Evolutionary conservation across 2,113 vertebrate species (phyloP), one percentile per base, ranked within the genome.

Genomic region (Oncorhynchus kisutch): DNA sequence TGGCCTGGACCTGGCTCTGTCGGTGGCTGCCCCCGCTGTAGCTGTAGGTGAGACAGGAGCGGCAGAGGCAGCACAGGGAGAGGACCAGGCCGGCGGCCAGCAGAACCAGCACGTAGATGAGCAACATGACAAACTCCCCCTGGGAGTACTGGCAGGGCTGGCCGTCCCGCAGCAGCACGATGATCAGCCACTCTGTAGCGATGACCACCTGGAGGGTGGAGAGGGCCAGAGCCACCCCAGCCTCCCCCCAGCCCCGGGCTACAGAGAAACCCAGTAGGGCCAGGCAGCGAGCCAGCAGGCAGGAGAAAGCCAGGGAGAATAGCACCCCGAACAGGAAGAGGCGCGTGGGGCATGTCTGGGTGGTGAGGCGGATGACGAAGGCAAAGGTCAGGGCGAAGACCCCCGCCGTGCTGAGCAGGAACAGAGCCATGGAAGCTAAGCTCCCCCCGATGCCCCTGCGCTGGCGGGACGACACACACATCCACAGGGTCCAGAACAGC

Each of bases 281-380:
- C 3, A 81, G 90, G 78, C 95, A 75, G 71, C 94, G 95, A 0
- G 89, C 92, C 75, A 98, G 85, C 75, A 99, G 94, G 78, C 96
- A 96, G 2, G 96, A 94, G 83, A 98, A 97, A 73, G 95, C 96
- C 79, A 98, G 78, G 1, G 95, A 88, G 70, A 97, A 98, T 71
- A 96, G 77, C 71, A 97, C 89, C 0, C 94, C 92, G 18, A 98
- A 98, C 0, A 97, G 93, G 88, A 99, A 97, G 84, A 97, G 85
- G 65, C 97, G 94, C 0, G 95, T 95, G 62, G 95, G 95, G 74
- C 92, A 96, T 0, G 94, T 97, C 76, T 29, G 86, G 0, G 84
- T 24, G 0, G 94, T 95, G 3, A 89, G 89, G 0, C 57, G 77
- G 84, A 97, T 90, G 88, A 99, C 93, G 87, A 98, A 98, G 83